A percentile compares a stretch with the other conserved stretches of the same genome.
Evolutionary conservation across 2,113 vertebrate genomes (phyloP).

Genomic region (Pachyramphus minor): DNA sequence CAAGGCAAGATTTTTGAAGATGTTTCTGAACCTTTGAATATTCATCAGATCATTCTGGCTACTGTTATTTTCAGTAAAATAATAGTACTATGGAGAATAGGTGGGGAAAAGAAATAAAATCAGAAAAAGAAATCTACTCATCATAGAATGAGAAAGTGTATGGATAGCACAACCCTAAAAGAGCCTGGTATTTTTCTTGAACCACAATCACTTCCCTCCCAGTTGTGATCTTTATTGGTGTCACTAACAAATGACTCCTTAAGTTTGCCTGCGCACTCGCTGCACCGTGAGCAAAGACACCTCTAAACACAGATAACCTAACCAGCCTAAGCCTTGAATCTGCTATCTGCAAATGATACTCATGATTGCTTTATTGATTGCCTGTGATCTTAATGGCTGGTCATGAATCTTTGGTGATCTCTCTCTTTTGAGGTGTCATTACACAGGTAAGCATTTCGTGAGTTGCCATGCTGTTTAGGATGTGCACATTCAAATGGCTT

Average conservation of each 20-base stretch:
- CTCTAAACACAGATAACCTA: background rate
- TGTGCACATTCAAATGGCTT: background rate
- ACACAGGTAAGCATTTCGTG: slow-evolving; percentile 24
- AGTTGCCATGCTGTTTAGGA: slow-evolving; percentile 19
- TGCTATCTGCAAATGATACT: slow-evolving; percentile 39
- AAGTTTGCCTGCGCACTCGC: background rate
- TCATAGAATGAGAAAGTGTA: background rate
- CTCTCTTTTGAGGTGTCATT: slow-evolving; percentile 11
- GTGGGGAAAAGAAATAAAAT: background rate
- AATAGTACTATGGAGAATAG: background rate
- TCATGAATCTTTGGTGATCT: slow-evolving; percentile 32
- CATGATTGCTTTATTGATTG: slow-evolving; percentile 66
- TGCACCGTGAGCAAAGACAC: background rate
- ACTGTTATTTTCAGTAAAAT: background rate
- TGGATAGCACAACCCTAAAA: background rate
- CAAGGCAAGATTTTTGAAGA: background rate
- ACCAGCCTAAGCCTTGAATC: background rate
- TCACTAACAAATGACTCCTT: background rate
- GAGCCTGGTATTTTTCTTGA: background rate
- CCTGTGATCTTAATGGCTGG: slow-evolving; percentile 24
- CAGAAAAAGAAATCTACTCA: background rate
- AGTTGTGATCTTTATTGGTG: background rate
- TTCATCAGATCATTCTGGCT: background rate
- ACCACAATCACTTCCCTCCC: background rate
- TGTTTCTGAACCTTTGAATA: background rate